phyloP scores from a whole-genome alignment of 37 sponge, comb jelly and placozoan genomes.

The Ianthella basta region DNA sequence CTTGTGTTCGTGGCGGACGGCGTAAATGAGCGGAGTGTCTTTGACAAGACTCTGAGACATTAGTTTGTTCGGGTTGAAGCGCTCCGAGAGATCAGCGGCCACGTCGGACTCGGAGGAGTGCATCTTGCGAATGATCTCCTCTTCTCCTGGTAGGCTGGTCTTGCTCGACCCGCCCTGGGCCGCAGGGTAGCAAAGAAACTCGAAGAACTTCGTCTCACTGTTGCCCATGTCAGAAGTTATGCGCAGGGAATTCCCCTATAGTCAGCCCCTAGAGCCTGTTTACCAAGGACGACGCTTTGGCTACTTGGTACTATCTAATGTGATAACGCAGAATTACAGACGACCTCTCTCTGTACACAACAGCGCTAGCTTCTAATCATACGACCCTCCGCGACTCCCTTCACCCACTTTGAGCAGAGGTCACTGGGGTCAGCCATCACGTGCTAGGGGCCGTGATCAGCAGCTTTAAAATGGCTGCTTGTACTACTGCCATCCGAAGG shows the following conservation, averaged over 20 bases:
- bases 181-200: background rate
- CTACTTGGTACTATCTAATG: too few relatives aligned
- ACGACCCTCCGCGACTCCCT: too few relatives aligned
- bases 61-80: slow-evolving; percentile 51
- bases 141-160: background rate
- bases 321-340: too few relatives aligned
- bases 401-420: too few relatives aligned
- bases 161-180: background rate
- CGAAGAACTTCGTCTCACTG: slow-evolving; percentile 1
- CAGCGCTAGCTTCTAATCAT: too few relatives aligned
- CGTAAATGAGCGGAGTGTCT: slow-evolving; percentile 71
- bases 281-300: too few relatives aligned
- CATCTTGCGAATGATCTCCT: slow-evolving; percentile 4
- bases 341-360: too few relatives aligned
- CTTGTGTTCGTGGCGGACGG: slow-evolving; percentile 47
- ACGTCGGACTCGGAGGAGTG: slow-evolving; percentile 6
- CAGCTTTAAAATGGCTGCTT: too few relatives aligned
- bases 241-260: background rate
- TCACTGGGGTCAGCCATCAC: too few relatives aligned
- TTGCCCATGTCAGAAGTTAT: background rate
- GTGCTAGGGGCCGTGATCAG: too few relatives aligned
- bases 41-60: slow-evolving; percentile 33
- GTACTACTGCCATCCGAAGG: too few relatives aligned
- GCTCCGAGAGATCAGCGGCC: slow-evolving; percentile 41
- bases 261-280: too few relatives aligned